A percentile compares a stretch with the other conserved stretches of the same genome.
phyloP scores from a whole-genome alignment of 2,888 invertebrate species.

The Rhagophthalmus giganteus region DNA sequence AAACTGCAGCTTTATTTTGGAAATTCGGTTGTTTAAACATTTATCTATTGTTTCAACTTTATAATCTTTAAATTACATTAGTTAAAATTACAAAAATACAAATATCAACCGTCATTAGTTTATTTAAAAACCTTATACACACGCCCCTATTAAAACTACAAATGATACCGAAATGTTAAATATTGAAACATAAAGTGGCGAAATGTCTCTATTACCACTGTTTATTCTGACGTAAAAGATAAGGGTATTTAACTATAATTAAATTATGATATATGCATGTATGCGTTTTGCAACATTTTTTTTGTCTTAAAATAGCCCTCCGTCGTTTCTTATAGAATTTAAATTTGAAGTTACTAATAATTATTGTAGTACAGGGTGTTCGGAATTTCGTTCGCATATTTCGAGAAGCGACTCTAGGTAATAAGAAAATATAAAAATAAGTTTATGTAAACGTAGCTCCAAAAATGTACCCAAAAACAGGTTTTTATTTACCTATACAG shows the following conservation, averaged over 20 bases:
- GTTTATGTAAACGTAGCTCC: too few relatives aligned
- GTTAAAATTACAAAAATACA: too few relatives aligned
- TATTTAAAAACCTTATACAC: neutral
- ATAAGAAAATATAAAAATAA: too few relatives aligned
- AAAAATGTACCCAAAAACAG: neutral
- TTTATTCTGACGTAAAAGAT: conserved; percentile 11
- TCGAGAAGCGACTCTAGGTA: too few relatives aligned
- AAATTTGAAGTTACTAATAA: neutral
- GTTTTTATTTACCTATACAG: too few relatives aligned
- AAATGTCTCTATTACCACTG: conserved; percentile 13
- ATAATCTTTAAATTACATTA: too few relatives aligned
- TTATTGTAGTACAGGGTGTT: too few relatives aligned
- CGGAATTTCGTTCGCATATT: too few relatives aligned
- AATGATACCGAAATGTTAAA: conserved; percentile 10
- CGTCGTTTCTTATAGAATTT: neutral
- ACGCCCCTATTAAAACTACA: neutral
- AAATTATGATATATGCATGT: too few relatives aligned
- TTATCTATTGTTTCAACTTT: too few relatives aligned
- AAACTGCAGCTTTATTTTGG: too few relatives aligned
- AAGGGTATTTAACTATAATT: conserved; percentile 8
- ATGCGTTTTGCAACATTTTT: neutral
- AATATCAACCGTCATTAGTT: neutral
- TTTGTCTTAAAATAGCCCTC: neutral
- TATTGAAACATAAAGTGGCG: conserved; percentile 12
- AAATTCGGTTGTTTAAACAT: too few relatives aligned